Conservation (phyloP, 1,140 invertebrate genomes). For the Sinonovacula constricta region DNA sequence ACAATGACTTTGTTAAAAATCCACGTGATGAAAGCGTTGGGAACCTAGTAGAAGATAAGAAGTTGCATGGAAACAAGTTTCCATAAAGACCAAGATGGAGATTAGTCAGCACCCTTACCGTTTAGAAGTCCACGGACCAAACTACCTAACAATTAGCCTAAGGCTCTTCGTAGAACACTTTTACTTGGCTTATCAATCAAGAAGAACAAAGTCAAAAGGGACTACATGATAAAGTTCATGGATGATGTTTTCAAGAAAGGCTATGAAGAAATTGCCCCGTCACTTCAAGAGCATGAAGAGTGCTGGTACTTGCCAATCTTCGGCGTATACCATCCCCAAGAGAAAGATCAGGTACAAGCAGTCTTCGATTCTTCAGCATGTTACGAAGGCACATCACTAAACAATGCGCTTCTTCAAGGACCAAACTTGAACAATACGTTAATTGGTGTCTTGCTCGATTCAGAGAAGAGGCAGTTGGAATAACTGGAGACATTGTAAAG, state of each 20-base stretch:
- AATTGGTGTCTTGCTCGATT: no score
- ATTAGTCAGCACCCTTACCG: no score
- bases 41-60: no score
- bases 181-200: constrained; percentile 2
- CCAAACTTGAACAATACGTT: neutral
- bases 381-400: constrained; percentile 1
- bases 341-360: constrained; percentile 19
- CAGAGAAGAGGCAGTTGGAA: no score
- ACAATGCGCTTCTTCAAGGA: neutral
- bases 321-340: constrained; percentile 35
- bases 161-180: no score
- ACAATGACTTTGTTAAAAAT: no score
- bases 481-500: no score
- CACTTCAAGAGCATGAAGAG: constrained; percentile 27
- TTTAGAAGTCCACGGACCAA: no score
- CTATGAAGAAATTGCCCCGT: constrained; percentile 48
- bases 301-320: constrained; percentile 52
- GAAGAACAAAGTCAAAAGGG: constrained; percentile 22
- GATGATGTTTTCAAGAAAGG: constrained; percentile 36
- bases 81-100: no score
- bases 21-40: no score
- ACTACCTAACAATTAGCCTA: no score
- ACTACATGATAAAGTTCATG: constrained; percentile 45
- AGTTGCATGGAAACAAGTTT: no score
- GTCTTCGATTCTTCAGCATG: constrained; percentile 34